A percentile compares a stretch with the other conserved stretches of the same genome.
Conservation (phyloP, 2,113 vertebrate genomes). For the Eudyptes chrysolophus region DNA sequence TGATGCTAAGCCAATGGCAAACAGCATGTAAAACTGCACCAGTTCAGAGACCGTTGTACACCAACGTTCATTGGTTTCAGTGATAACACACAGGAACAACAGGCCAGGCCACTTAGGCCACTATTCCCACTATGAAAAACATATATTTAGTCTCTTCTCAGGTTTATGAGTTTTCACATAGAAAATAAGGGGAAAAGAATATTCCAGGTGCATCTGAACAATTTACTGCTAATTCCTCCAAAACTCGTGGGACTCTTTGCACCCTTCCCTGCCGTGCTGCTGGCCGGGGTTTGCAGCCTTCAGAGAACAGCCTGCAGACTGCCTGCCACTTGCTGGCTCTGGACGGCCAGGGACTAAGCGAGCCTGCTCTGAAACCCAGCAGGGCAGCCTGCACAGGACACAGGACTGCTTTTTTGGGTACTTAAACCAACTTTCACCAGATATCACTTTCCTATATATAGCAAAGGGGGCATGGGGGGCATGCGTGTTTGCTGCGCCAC, state of each 20-base stretch:
- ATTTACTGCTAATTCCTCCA: neutral
- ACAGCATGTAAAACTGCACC: accelerated
- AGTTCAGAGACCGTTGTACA: neutral
- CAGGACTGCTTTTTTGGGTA: neutral
- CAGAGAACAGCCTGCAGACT: neutral
- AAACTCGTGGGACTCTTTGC: neutral
- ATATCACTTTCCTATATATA: no score
- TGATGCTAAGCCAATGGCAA: neutral
- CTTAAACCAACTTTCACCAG: neutral
- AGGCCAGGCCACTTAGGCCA: neutral
- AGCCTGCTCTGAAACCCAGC: neutral
- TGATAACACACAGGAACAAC: neutral
- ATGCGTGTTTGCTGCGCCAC: neutral
- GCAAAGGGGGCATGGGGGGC: neutral
- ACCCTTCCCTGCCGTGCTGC: neutral
- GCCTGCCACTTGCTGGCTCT: accelerated
- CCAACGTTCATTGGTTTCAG: accelerated
- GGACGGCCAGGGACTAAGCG: neutral
- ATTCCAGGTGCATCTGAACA: neutral
- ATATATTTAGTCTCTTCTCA: accelerated
- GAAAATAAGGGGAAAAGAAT: neutral
- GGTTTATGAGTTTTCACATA: neutral
- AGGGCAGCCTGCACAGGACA: neutral
- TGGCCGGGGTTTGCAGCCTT: neutral
- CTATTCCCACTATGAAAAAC: accelerated